Evolutionary conservation across 2,113 vertebrate species (phyloP), one percentile per base, ranked within the genome.

Genomic region (Pterocles burchelli): DNA sequence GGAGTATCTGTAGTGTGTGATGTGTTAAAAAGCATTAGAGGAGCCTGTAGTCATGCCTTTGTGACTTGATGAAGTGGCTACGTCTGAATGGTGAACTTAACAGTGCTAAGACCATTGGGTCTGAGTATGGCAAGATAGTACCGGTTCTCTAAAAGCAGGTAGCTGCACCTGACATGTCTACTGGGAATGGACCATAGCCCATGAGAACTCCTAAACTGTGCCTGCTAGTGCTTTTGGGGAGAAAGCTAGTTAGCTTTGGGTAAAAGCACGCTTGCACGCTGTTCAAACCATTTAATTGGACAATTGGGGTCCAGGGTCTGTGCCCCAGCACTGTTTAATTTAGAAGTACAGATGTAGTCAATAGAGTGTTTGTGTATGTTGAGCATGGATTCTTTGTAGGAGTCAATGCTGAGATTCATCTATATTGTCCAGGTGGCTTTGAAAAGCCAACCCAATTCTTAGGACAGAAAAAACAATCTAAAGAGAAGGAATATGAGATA

Each of bases 401-500:
- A 91, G 21, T 84, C 79, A 88, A 14, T 63, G 31, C 43, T 92
- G 79, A 93, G 48, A 45, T 78, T 91, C 66, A 83, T 80, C 52
- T 61, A 33, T 62, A 75, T 90, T 88, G 36, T 93, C 41, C 58
- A 87, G 19, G 61, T 46, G 48, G 61, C 81, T 94, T 86, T 92
- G 65, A 90, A 95, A 96, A 84, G 38, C 67, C 85, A 93, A 48
- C n/a, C 15, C 33, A 68, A 28, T 75, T 90, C 70, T 85, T 74
- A 70, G 76, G 83, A 68, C 25, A 78, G 68, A 54, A 93, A 88
- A 80, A 90, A 73, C 36, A 83, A 75, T 86, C 14, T 74, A 81
- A 92, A 92, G 59, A 80, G 68, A 80, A 93, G 92, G 59, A 89
- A 92, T 58, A 90, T 67, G 65, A 78, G 52, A 84, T 90, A 89